Evolutionary conservation across 1,140 invertebrate genomes (phyloP), one percentile per base, ranked within the genome.

Genomic region (Eumeta japonica): DNA sequence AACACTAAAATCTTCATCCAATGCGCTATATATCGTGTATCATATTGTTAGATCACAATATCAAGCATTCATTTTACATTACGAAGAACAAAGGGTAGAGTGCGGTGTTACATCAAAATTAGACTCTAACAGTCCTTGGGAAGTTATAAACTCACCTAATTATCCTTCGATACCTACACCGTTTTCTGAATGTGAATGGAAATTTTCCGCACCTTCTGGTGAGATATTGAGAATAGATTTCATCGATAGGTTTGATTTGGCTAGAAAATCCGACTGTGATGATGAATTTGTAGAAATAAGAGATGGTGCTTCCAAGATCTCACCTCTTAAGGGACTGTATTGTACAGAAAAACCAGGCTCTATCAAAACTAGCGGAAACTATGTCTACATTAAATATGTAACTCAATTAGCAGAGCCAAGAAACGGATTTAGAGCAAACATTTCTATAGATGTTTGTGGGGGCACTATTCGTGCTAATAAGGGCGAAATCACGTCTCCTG

Each of bases 151-250:
- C 13, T 82, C 89, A 0, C 90, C 90, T 1, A 87, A 88, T 52
- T 92, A 87, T 68, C 91, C 91, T 2, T 82, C 84, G 41, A 77
- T 87, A 10, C 88, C 90, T 2, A 62, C 78, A 31, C 81, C 87
- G n/a, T 82, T 86, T 50, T 80, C 81, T 1, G 89, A 92, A 64
- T 94, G 92, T 62, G 62, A 82, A 10, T 95, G 91, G 91, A 72
- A 72, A 1, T 78, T 92, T 24, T 74, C 76, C n/a, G 85, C 81
- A 2, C 83, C 86, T 17, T 56, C 77, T 11, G 85, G 85, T 4
- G 81, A 88, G 60, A 77, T 79, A 15, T 58, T 94, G 27, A 76
- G 83, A 34, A 55, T 94, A 10, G 83, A 92, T 52, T 92, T 94
- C 55, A 45, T 82, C 2, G 81, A 83, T 0, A 71, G 80, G 50